A percentile compares a stretch with the other conserved stretches of the same genome.
phyloP scores from a whole-genome alignment of 2,888 invertebrate species.

The Epistrophe eligans region DNA sequence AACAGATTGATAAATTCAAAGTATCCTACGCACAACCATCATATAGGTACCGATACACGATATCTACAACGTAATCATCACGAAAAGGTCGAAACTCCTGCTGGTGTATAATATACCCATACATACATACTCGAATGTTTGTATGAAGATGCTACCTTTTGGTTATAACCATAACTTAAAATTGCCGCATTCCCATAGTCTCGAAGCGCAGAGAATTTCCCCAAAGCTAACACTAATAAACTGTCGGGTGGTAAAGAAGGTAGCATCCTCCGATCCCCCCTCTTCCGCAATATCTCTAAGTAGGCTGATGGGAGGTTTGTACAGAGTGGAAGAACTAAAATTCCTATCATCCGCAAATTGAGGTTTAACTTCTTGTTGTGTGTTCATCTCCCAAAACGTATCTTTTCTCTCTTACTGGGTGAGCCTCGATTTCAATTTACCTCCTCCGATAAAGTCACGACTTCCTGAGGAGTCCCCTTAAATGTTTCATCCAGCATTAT shows the following conservation, averaged over 20 bases:
- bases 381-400: conserved; percentile 19
- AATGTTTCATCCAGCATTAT: conserved; percentile 21
- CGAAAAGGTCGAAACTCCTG: conserved; percentile 49
- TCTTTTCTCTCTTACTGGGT: conserved; percentile 32
- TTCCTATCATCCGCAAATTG: conserved; percentile 72
- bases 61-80: conserved; percentile 50
- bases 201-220: conserved; percentile 26
- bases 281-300: conserved; percentile 24
- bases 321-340: conserved; percentile 48
- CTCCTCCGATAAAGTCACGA: conserved; percentile 73
- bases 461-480: conserved; percentile 52
- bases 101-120: background rate
- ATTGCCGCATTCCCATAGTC: conserved; percentile 63
- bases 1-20: conserved; percentile 67
- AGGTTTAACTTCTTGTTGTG: conserved; percentile 59
- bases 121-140: background rate
- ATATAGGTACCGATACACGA: background rate
- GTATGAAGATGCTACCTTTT: conserved; percentile 53
- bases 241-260: conserved; percentile 29
- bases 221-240: conserved; percentile 53
- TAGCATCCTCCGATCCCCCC: too few relatives aligned
- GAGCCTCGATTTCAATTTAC: conserved; percentile 71
- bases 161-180: conserved; percentile 64
- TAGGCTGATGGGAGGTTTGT: conserved; percentile 44
- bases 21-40: conserved; percentile 51